A percentile compares a stretch with the other conserved stretches of the same genome.
These are phyloP conservation scores for Polypterus senegalus DNA, from an alignment of 2,113 vertebrate species.

Conservation along the genomic window DNA sequence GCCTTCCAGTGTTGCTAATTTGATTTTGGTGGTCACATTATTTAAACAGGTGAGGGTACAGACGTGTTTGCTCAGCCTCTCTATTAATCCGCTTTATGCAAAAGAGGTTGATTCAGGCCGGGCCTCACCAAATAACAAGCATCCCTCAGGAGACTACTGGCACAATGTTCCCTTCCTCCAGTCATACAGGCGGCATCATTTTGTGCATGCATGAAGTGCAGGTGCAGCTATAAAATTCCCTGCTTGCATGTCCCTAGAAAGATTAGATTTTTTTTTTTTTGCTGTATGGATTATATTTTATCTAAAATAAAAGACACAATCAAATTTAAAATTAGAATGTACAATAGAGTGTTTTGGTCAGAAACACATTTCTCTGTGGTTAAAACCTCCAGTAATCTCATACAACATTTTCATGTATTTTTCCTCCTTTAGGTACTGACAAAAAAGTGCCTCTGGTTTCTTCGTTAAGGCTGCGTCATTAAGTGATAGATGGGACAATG, in stretches of 20 bases:
- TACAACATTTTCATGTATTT: too few relatives aligned
- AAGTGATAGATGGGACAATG: too few relatives aligned
- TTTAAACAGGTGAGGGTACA: conserved; percentile 50
- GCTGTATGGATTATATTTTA: background rate
- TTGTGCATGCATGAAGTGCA: conserved; percentile 15
- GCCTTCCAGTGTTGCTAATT: conserved; percentile 63
- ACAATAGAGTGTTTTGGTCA: too few relatives aligned
- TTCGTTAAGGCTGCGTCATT: too few relatives aligned
- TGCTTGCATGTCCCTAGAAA: background rate
- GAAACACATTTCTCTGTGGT: too few relatives aligned
- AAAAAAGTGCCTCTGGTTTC: too few relatives aligned
- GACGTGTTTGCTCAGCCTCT: conserved; percentile 57
- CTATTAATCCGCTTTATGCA: conserved; percentile 57
- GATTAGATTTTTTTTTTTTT: background rate
- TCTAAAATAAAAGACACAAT: too few relatives aligned
- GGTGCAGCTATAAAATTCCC: background rate
- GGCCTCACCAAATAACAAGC: conserved; percentile 42
- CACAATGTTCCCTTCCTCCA: conserved; percentile 43
- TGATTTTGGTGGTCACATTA: conserved; percentile 65
- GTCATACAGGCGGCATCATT: conserved; percentile 41
- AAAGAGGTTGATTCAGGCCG: conserved; percentile 41
- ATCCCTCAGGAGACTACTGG: conserved; percentile 42
- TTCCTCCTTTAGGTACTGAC: too few relatives aligned
- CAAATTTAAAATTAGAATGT: too few relatives aligned
- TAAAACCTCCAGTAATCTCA: too few relatives aligned